Evolutionary conservation across 2,113 vertebrate genomes (phyloP).

Genomic region (Myodes glareolus): DNA sequence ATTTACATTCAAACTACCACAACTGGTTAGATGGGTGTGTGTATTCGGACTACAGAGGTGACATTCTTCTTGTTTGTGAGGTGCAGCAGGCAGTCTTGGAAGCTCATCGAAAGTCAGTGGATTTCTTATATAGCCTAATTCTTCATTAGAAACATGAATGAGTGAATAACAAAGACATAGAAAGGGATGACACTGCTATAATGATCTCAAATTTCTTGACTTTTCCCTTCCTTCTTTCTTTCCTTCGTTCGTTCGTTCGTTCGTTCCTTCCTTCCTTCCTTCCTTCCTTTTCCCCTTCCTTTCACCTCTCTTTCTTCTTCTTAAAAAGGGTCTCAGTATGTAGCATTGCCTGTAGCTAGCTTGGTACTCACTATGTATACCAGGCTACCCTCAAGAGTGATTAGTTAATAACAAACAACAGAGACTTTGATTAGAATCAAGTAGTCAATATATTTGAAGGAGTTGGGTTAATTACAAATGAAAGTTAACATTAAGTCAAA

Average conservation of each 20-base stretch:
- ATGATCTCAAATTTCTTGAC: neutral
- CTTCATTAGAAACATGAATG: neutral
- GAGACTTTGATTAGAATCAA: slow-evolving; percentile 9
- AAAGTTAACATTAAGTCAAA: slow-evolving; percentile 35
- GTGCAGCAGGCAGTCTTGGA: neutral
- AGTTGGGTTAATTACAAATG: neutral
- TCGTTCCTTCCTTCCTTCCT: rapidly evolving
- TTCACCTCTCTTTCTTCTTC: neutral
- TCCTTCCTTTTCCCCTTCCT: neutral
- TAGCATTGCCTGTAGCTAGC: neutral
- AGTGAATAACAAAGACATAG: neutral
- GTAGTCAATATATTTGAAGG: slow-evolving; percentile 45
- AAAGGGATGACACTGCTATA: neutral
- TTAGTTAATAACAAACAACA: slow-evolving; percentile 36
- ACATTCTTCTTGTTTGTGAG: neutral
- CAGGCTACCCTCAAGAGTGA: neutral
- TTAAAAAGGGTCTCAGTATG: neutral
- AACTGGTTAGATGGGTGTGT: neutral
- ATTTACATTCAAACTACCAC: neutral
- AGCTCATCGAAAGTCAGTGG: neutral
- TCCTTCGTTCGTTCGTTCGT: rapidly evolving
- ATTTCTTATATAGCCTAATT: neutral
- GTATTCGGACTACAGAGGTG: neutral
- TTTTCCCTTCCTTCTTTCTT: neutral
- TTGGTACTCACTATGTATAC: neutral